phyloP scores from a whole-genome alignment of 2,888 invertebrate species.

The Orchesellides sinensis region DNA sequence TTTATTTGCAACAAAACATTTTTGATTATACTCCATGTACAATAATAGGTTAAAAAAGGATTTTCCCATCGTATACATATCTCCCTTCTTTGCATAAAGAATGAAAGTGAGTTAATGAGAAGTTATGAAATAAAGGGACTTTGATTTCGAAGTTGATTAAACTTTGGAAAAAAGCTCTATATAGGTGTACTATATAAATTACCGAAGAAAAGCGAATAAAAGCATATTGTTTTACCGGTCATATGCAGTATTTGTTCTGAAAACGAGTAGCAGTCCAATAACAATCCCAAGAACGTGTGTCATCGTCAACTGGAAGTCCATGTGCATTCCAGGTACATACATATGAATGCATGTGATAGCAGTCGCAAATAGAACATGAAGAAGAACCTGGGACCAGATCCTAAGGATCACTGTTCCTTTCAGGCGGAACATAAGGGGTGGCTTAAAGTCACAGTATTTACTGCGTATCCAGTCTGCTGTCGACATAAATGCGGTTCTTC shows the following conservation, averaged over 20 bases:
- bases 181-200: no score
- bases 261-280: slow-evolving; percentile 70
- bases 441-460: slow-evolving; percentile 44
- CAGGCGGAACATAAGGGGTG: slow-evolving; percentile 58
- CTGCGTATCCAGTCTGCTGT: slow-evolving; percentile 41
- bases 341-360: slow-evolving; percentile 45
- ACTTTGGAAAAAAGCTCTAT: no score
- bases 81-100: no score
- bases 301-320: slow-evolving; percentile 66
- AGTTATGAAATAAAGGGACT: background rate
- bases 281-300: slow-evolving; percentile 71
- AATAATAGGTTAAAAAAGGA: no score
- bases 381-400: slow-evolving; percentile 58
- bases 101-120: background rate
- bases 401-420: slow-evolving; percentile 62
- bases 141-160: background rate
- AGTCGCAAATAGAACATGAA: slow-evolving; percentile 44
- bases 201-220: no score
- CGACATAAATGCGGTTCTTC: slow-evolving; percentile 27
- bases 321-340: slow-evolving; percentile 43
- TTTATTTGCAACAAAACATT: no score
- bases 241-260: slow-evolving; percentile 72
- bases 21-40: no score
- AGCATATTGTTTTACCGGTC: slow-evolving; percentile 59
- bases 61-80: no score